phyloP scores from a whole-genome alignment of 2,113 vertebrate genomes.

The Trochalopteron elliotii region DNA sequence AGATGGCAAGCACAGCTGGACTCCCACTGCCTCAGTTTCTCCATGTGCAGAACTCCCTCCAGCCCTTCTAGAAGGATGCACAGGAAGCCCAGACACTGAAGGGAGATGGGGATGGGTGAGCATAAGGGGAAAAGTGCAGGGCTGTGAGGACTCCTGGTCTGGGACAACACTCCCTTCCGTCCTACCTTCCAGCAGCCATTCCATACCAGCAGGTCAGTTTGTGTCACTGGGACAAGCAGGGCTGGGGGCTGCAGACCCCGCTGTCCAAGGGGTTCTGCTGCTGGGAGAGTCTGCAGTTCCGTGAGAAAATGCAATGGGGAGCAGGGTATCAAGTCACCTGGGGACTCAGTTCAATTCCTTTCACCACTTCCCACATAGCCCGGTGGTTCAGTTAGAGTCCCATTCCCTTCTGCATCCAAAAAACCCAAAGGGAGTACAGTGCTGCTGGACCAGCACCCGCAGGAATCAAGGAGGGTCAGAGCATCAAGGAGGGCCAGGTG shows the following conservation, averaged over 20 bases:
- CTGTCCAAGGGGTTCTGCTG: accelerated
- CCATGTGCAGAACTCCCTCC: background rate
- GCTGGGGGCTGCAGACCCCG: background rate
- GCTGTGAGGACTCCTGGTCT: background rate
- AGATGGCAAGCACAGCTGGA: background rate
- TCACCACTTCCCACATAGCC: background rate
- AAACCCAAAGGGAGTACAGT: accelerated
- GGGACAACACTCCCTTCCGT: background rate
- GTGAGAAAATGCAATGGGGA: accelerated
- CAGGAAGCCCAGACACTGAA: background rate
- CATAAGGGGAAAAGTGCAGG: accelerated
- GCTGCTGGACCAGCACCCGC: accelerated
- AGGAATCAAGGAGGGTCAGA: background rate
- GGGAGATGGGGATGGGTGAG: background rate
- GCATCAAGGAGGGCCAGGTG: background rate
- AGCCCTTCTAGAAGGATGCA: background rate
- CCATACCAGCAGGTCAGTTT: background rate
- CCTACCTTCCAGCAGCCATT: background rate
- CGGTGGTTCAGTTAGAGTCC: accelerated
- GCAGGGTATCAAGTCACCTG: background rate
- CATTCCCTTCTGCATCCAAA: background rate
- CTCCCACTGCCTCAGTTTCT: background rate
- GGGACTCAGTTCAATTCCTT: background rate
- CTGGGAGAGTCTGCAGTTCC: too few relatives aligned
- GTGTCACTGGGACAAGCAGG: background rate